These are phyloP conservation scores for Ataeniobius toweri DNA, from an alignment of 2,797 vertebrate species.

Conservation along the genomic window DNA sequence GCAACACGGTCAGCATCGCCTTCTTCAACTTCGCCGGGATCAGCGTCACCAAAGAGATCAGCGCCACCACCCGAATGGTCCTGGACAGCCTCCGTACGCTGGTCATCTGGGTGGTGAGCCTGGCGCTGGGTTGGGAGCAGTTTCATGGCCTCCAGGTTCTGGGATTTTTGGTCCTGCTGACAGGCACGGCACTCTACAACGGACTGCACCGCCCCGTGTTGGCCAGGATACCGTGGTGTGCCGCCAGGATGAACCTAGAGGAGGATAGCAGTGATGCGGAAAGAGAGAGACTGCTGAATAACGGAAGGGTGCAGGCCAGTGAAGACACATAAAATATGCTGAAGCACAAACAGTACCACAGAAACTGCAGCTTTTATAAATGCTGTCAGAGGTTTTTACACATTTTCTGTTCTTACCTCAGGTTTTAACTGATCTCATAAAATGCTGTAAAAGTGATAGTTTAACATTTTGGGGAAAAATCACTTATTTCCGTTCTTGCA, in stretches of 20 bases:
- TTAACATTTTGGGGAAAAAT: background rate
- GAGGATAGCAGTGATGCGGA: constrained; percentile 56
- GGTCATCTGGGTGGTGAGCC: constrained; percentile 90
- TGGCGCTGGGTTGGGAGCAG: constrained; percentile 88
- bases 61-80: constrained; percentile 96
- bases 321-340: constrained; percentile 49
- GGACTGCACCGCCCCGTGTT: constrained; percentile 87
- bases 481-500: background rate
- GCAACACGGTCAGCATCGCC: constrained; percentile 93
- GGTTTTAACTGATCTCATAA: constrained; percentile 32
- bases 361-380: constrained; percentile 25
- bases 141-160: constrained; percentile 90
- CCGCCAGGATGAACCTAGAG: background rate
- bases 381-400: constrained; percentile 29
- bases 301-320: constrained; percentile 27
- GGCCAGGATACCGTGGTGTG: constrained; percentile 68
- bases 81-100: constrained; percentile 93
- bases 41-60: constrained; percentile 96
- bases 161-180: constrained; percentile 87
- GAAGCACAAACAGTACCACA: background rate
- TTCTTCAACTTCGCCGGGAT: constrained; percentile 97
- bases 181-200: constrained; percentile 88
- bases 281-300: constrained; percentile 73
- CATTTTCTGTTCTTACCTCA: constrained; percentile 15
- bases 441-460: constrained; percentile 17